Conservation (phyloP, 2,113 vertebrate genomes). For the Festucalex cinctus region DNA sequence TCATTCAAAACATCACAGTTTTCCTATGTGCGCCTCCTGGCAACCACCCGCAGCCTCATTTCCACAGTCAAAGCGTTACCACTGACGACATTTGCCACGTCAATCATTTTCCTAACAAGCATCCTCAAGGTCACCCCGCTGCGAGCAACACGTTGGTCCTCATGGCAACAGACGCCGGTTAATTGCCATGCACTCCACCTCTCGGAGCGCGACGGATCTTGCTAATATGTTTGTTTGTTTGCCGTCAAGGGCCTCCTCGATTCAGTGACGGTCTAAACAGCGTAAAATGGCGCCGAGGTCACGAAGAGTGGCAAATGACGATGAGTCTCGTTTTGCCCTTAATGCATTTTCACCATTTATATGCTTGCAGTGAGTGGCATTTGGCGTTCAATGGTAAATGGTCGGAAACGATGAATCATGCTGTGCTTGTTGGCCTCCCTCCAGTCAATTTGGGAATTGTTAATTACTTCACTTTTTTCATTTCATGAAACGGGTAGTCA, state of each 20-base stretch:
- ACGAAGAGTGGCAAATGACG: conserved; percentile 40
- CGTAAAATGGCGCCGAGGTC: conserved; percentile 30
- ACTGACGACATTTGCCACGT: conserved; percentile 32
- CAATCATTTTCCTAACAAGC: conserved; percentile 56
- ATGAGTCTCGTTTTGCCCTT: conserved; percentile 29
- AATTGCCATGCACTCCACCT: conserved; percentile 51
- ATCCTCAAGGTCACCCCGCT: conserved; percentile 56
- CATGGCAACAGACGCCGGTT: conserved; percentile 46
- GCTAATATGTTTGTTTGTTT: conserved; percentile 65
- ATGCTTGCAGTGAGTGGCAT: conserved; percentile 14
- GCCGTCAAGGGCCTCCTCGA: conserved; percentile 40
- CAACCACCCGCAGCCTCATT: conserved; percentile 28
- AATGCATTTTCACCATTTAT: conserved; percentile 43
- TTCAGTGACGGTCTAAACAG: conserved; percentile 26
- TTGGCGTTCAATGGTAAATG: conserved; percentile 44
- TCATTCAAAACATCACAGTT: conserved; percentile 41
- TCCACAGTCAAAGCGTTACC: conserved; percentile 11
- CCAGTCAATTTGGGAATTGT: not conserved
- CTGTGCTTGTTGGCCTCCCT: conserved; percentile 2
- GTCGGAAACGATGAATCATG: conserved; percentile 34
- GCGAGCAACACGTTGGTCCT: conserved; percentile 14
- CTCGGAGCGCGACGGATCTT: conserved; percentile 48
- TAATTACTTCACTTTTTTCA: no score
- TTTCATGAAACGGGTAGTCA: no score
- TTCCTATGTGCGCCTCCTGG: conserved; percentile 9